These are phyloP conservation scores for Sinhomidia bicolor DNA, from an alignment of 2,888 invertebrate species.

Conservation along the genomic window DNA sequence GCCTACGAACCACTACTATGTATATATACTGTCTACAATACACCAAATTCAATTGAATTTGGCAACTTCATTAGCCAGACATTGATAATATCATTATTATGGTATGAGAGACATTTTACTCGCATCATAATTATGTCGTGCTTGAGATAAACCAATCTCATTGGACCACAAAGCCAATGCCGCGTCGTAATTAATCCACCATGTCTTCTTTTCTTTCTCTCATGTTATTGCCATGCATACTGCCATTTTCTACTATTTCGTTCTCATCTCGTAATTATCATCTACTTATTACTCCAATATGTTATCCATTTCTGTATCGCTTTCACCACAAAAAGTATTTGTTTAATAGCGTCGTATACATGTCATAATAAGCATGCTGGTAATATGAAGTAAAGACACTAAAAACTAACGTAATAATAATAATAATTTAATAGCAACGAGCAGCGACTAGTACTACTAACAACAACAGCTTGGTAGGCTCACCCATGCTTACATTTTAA, in stretches of 20 bases:
- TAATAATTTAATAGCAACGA: no score
- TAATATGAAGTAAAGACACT: no score
- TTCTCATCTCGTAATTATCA: constrained; percentile 7
- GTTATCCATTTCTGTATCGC: not conserved
- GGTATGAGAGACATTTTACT: not conserved
- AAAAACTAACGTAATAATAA: no score
- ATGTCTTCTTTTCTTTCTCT: not conserved
- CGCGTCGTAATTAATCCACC: constrained; percentile 22
- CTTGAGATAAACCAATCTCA: constrained; percentile 10
- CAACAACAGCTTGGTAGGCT: no score
- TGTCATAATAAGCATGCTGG: not conserved
- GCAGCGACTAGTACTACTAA: no score
- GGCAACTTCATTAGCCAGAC: constrained; percentile 30
- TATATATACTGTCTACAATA: not conserved
- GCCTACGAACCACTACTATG: no score
- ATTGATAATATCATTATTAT: constrained; percentile 26
- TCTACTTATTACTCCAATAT: not conserved
- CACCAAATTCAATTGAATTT: not conserved
- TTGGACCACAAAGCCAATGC: constrained; percentile 22
- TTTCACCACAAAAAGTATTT: constrained; percentile 2
- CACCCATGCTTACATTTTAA: no score
- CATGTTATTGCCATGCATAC: no score
- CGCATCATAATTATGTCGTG: constrained; percentile 6
- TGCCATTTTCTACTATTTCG: no score
- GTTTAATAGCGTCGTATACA: not conserved